Evolutionary conservation across 2,888 invertebrate species (phyloP).

Genomic region (Volucella inflata): DNA sequence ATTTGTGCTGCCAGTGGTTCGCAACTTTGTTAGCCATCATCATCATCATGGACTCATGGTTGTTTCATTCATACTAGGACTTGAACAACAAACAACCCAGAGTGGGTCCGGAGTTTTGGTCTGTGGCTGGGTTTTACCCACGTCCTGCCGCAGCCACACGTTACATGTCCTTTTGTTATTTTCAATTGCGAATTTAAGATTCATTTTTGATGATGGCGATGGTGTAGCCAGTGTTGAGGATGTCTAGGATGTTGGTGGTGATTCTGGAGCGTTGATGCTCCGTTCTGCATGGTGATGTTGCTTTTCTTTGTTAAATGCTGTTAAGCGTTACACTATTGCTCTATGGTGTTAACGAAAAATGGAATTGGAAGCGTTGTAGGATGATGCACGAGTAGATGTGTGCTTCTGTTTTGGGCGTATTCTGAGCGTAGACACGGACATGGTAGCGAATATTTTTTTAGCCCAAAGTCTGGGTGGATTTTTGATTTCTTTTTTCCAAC

Average conservation of each 20-base stretch:
- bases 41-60: constrained; percentile 53
- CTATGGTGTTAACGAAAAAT: too few relatives aligned
- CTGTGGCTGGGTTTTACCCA: neutral
- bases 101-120: neutral
- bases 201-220: constrained; percentile 53
- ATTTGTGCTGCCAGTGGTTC: constrained; percentile 36
- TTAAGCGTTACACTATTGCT: neutral
- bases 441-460: constrained; percentile 43
- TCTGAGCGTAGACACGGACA: constrained; percentile 49
- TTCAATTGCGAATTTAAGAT: constrained; percentile 71
- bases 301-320: constrained; percentile 58
- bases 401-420: constrained; percentile 7
- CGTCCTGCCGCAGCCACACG: constrained; percentile 5
- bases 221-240: constrained; percentile 15
- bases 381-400: constrained; percentile 9
- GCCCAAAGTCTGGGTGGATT: constrained; percentile 55
- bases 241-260: neutral
- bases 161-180: constrained; percentile 71
- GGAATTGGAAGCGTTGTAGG: constrained; percentile 12
- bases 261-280: constrained; percentile 3
- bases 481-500: constrained; percentile 18
- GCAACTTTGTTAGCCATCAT: constrained; percentile 71
- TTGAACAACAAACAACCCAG: constrained; percentile 4
- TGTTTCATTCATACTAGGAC: constrained; percentile 38
- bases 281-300: constrained; percentile 43